Base-by-base conservation (phyloP, 2,797 vertebrate species). In the Sylvilagus floridanus region DNA sequence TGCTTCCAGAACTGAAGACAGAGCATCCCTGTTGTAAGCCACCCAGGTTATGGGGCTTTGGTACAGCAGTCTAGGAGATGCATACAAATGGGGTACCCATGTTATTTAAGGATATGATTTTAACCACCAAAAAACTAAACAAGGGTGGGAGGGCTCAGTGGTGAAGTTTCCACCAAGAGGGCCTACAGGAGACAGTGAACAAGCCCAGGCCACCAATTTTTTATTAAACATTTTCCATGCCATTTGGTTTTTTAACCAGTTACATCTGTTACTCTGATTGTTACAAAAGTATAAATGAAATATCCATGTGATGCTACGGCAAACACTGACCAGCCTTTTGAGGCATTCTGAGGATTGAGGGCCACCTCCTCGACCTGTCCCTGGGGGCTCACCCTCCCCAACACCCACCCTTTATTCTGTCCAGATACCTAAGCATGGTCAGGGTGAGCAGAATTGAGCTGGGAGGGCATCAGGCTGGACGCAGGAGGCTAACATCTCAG, bases 231-330 rank as follows among this genome's bases (percentile, higher is more conserved):
- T 47, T 63, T 89, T 78, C 77, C 2, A 1, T 4, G 17, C 30
- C 52, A n/a, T 50, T 73, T 50, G 47, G 42, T 24, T 91, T 84
- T 87, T 84, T 42, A 60, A 88, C 37, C 73, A 75, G 21, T 78
- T 7, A 57, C 0, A 7, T 16, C 19, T 62, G 47, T 94, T n/a
- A 79, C 47, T 83, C 52, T 68, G 66, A 88, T 66, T 50, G 85
- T 75, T 85, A 4, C 24, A 6, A 50, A 91, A 50, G 21, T 26
- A 22, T 24, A 52, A 71, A 60, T 73, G 88, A 77, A 92, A 90
- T 42, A 73, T 21, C 66, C n/a, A 17, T 2, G 7, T 37, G 73
- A 88, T 42, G 52, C 54, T 90, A 57, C 63, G 69, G 42, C 30
- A 37, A 88, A 86, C 14, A 21, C 71, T 8, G 26, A 32, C 10